These are phyloP conservation scores for Corythoichthys haematopterus DNA, from an alignment of 2,113 vertebrate species.

Conservation along the genomic window DNA sequence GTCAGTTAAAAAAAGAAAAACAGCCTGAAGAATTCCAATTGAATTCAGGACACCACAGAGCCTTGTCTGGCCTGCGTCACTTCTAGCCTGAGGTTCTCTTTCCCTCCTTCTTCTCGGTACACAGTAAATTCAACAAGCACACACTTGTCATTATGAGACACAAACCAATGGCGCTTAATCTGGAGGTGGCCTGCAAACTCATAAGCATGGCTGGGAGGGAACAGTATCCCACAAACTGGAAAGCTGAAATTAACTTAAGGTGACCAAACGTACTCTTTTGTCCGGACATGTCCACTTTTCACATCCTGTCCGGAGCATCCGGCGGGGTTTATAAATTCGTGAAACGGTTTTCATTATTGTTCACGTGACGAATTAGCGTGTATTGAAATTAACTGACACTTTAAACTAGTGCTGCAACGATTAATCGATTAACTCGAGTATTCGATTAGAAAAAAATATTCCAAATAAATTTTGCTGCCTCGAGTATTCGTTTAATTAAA, in stretches of 20 bases:
- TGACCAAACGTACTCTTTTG: background rate
- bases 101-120: slow-evolving; percentile 8
- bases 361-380: too few relatives aligned
- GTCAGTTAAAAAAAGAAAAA: slow-evolving; percentile 6
- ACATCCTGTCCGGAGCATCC: too few relatives aligned
- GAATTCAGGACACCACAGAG: slow-evolving; percentile 1
- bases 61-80: slow-evolving; percentile 11
- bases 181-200: background rate
- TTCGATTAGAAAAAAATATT: too few relatives aligned
- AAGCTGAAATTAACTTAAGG: background rate
- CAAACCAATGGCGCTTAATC: background rate
- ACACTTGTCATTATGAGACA: slow-evolving; percentile 2
- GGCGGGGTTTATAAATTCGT: too few relatives aligned
- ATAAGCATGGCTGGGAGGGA: background rate
- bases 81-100: slow-evolving; percentile 1
- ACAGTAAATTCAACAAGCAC: slow-evolving; percentile 14
- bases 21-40: background rate
- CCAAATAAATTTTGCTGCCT: too few relatives aligned
- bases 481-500: too few relatives aligned
- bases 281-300: too few relatives aligned
- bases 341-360: too few relatives aligned
- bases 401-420: too few relatives aligned
- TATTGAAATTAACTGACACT: too few relatives aligned
- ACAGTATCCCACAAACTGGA: background rate
- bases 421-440: too few relatives aligned